phyloP scores from a whole-genome alignment of 2,888 invertebrate genomes.

The Gortyna flavago region DNA sequence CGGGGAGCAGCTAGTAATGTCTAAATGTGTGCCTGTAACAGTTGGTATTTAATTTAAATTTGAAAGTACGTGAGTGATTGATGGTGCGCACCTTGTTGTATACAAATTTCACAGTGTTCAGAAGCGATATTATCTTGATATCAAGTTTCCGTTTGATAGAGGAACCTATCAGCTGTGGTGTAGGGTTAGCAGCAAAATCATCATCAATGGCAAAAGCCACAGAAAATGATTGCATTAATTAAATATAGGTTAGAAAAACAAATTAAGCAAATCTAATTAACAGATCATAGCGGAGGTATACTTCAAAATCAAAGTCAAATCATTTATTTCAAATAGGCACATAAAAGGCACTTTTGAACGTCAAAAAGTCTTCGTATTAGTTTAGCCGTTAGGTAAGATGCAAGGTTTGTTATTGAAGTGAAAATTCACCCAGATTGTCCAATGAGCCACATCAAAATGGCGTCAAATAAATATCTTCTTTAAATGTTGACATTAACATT shows the following conservation, averaged over 20 bases:
- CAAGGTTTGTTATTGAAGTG: neutral
- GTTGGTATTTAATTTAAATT: neutral
- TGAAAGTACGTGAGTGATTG: neutral
- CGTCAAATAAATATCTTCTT: constrained; percentile 3
- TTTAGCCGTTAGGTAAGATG: too few relatives aligned
- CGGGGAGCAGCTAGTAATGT: neutral
- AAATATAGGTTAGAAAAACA: too few relatives aligned
- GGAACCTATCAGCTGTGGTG: neutral
- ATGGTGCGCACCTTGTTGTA: neutral
- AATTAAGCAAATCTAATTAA: neutral
- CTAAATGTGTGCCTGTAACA: neutral
- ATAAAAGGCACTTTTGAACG: too few relatives aligned
- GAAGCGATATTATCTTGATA: constrained; percentile 9
- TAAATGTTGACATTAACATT: constrained; percentile 14
- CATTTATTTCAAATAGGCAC: too few relatives aligned
- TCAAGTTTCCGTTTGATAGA: constrained; percentile 10
- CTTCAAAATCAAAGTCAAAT: too few relatives aligned
- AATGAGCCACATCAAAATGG: neutral
- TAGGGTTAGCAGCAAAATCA: constrained; percentile 13
- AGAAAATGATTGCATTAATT: neutral
- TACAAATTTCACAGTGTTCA: constrained; percentile 1
- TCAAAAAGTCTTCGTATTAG: neutral
- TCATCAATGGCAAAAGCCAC: neutral
- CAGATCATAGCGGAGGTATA: neutral
- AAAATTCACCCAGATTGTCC: neutral